Evolutionary conservation across 1,140 invertebrate species (phyloP).

Genomic region (Pinna nobilis): DNA sequence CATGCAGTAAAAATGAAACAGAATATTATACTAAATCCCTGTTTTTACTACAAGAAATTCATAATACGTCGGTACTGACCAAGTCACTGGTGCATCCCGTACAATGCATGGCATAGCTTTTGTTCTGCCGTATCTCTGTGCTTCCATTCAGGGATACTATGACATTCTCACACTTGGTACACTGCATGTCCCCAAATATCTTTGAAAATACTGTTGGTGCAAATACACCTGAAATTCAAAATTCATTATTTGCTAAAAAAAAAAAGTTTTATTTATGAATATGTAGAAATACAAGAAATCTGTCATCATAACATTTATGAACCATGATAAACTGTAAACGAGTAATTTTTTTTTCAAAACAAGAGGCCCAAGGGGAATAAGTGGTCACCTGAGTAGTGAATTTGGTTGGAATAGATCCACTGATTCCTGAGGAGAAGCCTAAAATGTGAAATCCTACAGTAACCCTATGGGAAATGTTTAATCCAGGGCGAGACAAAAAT

Average conservation of each 20-base stretch:
- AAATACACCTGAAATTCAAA: constrained; percentile 63
- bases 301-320: background rate
- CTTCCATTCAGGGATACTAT: constrained; percentile 7
- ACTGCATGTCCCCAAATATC: constrained; percentile 63
- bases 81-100: constrained; percentile 32
- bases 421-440: no score
- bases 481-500: no score
- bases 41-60: no score
- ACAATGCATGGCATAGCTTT: constrained; percentile 50
- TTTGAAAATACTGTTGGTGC: constrained; percentile 70
- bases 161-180: constrained; percentile 58
- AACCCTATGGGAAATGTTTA: no score
- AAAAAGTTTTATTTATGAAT: background rate
- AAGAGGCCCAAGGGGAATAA: no score
- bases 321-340: no score
- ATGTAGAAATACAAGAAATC: background rate
- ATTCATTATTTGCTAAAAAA: background rate
- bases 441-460: no score
- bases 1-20: background rate
- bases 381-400: no score
- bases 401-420: no score
- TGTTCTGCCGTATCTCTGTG: constrained; percentile 3
- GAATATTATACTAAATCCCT: no score
- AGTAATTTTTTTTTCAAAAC: no score
- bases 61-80: no score